Evolutionary conservation across 2,113 vertebrate genomes (phyloP), one percentile per base, ranked within the genome.

Genomic region (Anseranas semipalmata): DNA sequence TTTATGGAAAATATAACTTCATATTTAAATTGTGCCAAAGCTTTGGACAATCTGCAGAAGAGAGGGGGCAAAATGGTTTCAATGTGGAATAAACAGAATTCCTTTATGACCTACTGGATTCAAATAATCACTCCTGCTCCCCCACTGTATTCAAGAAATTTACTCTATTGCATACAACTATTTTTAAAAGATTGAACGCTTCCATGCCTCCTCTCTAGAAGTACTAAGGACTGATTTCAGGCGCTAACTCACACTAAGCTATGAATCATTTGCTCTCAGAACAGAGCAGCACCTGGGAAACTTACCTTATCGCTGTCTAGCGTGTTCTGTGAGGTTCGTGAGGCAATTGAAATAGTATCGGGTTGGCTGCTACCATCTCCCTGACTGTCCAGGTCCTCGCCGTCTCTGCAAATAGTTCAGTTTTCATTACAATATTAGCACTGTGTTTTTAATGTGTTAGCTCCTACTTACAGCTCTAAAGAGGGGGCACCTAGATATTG

Each of bases 361-460:
- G 99, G 99, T 88, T 99, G 99, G 97, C 99, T 99, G 98, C 99
- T 99, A 92, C 99, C 99, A 43, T 99, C 99, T 87, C 99, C 99
- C 97, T 99, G 99, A 98, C 99, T 99, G 98, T 99, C 99, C 96
- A 99, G 95, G 91, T 99, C 99, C 87, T 99, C 99, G 52, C 99
- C 99, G 37, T 99, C 99, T 98, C 99, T 99, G 97, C 28, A 90
- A 91, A 95, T 55, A 95, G 81, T 78, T 87, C 52, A 53, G 15
- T 76, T 80, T 56, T 73, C 45, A 87, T 68, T 70, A 87, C n/a
- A 37, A 41, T 8, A 28, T 32, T 62, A 67, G 33, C 5, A 67
- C 20, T n/a, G 15, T n/a, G 35, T 53, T 71, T 83, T 5, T 5
- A 72, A 78, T 1, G 0, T 1, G 15, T 33, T 76, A 52, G 53